Conservation (phyloP, 2,797 vertebrate species). For the Calcarius lapponicus region DNA sequence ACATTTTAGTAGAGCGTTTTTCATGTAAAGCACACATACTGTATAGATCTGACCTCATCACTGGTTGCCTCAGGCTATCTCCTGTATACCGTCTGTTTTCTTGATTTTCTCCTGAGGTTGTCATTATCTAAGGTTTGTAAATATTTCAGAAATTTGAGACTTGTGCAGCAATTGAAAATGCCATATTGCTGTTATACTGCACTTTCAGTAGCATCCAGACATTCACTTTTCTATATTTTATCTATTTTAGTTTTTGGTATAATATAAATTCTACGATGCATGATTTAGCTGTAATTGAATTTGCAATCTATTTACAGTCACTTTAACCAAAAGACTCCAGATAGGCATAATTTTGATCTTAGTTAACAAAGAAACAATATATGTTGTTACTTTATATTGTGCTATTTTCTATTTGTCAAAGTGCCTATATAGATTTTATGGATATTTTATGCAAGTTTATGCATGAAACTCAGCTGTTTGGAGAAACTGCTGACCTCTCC, state of each 20-base stretch:
- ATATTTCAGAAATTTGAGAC: constrained; percentile 85
- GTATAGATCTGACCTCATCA: constrained; percentile 85
- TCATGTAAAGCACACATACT: constrained; percentile 85
- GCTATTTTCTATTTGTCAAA: constrained; percentile 51
- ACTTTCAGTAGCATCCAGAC: not conserved
- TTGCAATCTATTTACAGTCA: constrained; percentile 15
- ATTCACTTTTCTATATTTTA: not conserved
- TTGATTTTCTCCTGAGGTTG: constrained; percentile 79
- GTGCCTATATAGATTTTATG: constrained; percentile 48
- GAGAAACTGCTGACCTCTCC: constrained; percentile 37
- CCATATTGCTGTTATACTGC: not conserved
- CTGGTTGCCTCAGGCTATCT: constrained; percentile 84
- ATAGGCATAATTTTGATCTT: not conserved
- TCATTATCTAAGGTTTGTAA: constrained; percentile 87
- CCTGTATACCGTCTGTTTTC: constrained; percentile 82
- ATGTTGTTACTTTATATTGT: constrained; percentile 27
- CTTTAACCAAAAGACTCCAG: constrained; percentile 5
- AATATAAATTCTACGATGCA: not conserved
- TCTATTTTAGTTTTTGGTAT: constrained; percentile 7
- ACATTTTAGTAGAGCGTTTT: constrained; percentile 82
- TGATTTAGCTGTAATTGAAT: constrained; percentile 39
- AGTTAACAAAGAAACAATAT: constrained; percentile 43
- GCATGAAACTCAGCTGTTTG: constrained; percentile 47
- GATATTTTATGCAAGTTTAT: constrained; percentile 55
- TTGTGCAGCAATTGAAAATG: constrained; percentile 26